Conservation (phyloP, 2,113 vertebrate genomes). For the Nibea albiflora region DNA sequence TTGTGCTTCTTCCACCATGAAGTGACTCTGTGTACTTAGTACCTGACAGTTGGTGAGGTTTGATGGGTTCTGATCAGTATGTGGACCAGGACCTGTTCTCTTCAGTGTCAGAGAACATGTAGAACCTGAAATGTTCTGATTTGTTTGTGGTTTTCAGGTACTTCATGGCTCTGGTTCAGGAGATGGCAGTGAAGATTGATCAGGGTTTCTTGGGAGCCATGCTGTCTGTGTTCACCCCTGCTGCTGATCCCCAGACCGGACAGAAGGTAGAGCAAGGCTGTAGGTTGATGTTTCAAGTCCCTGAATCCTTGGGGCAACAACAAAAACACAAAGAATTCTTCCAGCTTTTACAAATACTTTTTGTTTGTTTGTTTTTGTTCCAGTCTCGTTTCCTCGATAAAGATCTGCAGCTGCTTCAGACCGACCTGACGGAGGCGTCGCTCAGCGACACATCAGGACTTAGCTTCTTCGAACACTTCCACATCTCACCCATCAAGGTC, state of each 20-base stretch:
- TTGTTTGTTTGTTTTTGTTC: slow-evolving; percentile 29
- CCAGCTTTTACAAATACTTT: no score
- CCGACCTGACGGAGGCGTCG: slow-evolving; percentile 90
- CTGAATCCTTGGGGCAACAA: no score
- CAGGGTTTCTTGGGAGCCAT: slow-evolving; percentile 93
- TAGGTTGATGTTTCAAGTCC: neutral
- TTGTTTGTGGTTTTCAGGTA: slow-evolving; percentile 83
- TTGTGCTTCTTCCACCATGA: no score
- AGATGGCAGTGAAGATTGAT: slow-evolving; percentile 98
- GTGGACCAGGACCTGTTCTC: no score
- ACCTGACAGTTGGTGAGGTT: no score
- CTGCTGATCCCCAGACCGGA: slow-evolving; percentile 82
- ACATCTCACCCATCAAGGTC: slow-evolving; percentile 98
- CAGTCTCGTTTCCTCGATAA: slow-evolving; percentile 89
- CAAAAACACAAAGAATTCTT: no score
- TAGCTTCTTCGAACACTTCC: slow-evolving; percentile 97
- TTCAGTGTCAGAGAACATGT: no score
- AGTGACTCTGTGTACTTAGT: no score
- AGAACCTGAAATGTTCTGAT: neutral
- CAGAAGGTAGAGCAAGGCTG: slow-evolving; percentile 84
- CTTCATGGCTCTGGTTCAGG: slow-evolving; percentile 98
- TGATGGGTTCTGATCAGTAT: no score
- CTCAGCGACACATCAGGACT: slow-evolving; percentile 89
- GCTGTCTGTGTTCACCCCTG: slow-evolving; percentile 87
- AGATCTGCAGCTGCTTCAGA: slow-evolving; percentile 89